phyloP scores from a whole-genome alignment of 2,888 invertebrate genomes.

The Smittia sp. region DNA sequence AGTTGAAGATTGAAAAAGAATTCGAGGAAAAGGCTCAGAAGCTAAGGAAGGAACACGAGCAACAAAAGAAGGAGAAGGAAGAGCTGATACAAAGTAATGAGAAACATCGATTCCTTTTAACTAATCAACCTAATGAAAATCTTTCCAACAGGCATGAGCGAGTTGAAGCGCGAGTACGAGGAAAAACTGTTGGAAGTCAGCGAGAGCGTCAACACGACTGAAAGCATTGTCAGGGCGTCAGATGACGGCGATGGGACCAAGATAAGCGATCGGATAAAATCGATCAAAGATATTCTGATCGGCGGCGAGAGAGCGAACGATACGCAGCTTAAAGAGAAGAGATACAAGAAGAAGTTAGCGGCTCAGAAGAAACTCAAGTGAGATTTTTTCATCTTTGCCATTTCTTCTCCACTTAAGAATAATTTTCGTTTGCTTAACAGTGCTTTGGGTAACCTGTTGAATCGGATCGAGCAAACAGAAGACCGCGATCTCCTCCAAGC shows the following conservation, averaged over 20 bases:
- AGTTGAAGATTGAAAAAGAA: constrained; percentile 46
- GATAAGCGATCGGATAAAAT: constrained; percentile 54
- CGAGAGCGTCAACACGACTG: constrained; percentile 34
- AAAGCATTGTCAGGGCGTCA: constrained; percentile 30
- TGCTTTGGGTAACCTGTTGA: constrained; percentile 59
- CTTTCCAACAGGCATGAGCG: constrained; percentile 44
- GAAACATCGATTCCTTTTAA: too few relatives aligned
- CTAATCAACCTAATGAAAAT: background rate
- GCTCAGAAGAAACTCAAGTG: constrained; percentile 62
- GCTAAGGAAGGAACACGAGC: constrained; percentile 48
- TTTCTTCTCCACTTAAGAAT: background rate
- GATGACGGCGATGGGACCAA: constrained; percentile 35
- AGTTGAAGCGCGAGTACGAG: constrained; percentile 46
- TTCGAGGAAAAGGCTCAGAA: constrained; percentile 52
- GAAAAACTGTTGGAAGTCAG: constrained; percentile 44
- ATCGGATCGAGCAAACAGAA: constrained; percentile 64
- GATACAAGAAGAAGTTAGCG: constrained; percentile 64
- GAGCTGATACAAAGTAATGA: constrained; percentile 44
- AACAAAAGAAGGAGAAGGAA: constrained; percentile 46
- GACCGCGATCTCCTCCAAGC: constrained; percentile 67
- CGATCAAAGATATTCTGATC: constrained; percentile 71
- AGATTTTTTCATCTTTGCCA: constrained; percentile 25
- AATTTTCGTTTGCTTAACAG: constrained; percentile 46
- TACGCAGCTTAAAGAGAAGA: constrained; percentile 65
- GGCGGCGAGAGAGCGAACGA: constrained; percentile 77